Conservation (phyloP, 2,113 vertebrate species). For the Caloenas nicobarica region DNA sequence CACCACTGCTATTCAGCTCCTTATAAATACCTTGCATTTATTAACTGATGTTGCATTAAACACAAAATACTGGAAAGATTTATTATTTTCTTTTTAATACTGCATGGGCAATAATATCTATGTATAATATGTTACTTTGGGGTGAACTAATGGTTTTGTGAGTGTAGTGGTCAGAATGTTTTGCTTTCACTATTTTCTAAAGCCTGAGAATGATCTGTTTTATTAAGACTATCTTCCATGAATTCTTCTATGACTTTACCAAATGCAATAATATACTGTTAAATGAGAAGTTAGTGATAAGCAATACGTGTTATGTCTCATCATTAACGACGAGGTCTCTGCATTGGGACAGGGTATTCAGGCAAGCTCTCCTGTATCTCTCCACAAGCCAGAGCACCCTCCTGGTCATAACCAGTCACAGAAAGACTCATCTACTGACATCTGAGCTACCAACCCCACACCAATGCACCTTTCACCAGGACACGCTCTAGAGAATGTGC, state of each 20-base stretch:
- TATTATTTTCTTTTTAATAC: background rate
- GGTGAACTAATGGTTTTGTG: background rate
- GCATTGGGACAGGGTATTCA: background rate
- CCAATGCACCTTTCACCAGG: background rate
- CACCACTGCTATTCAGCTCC: background rate
- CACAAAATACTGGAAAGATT: background rate
- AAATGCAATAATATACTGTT: background rate
- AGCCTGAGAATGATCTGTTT: background rate
- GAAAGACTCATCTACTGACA: background rate
- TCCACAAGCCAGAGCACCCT: background rate
- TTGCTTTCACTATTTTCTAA: background rate
- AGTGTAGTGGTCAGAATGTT: background rate
- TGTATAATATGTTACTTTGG: background rate
- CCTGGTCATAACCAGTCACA: background rate
- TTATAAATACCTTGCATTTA: background rate
- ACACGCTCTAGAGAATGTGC: background rate
- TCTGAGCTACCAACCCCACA: background rate
- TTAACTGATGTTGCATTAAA: too few species aligned
- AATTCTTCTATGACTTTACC: background rate
- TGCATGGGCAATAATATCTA: background rate
- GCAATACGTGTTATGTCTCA: fast-evolving
- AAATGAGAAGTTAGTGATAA: background rate
- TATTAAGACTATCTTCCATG: background rate
- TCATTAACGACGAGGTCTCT: fast-evolving
- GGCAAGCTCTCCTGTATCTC: background rate